Percentiles rank a stretch among this genome's conserved stretches.
Evolutionary conservation across 2,113 vertebrate species (phyloP).

Genomic region (Amblyopsis rosae): DNA sequence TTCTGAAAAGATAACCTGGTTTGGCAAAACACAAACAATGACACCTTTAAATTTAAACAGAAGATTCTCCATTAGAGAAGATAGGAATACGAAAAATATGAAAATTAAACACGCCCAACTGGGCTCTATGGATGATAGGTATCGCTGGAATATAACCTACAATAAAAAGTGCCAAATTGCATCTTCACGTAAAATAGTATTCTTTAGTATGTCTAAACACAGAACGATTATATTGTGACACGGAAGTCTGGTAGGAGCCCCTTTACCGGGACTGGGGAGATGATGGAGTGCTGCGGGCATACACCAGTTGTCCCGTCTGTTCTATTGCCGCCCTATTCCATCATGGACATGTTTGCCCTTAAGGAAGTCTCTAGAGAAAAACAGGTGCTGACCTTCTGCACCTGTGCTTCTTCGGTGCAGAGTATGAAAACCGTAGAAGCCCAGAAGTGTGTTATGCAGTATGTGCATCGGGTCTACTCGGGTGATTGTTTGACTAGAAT

Average conservation of each 20-base stretch:
- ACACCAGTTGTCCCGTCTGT: slow-evolving; percentile 71
- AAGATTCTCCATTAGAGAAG: no score
- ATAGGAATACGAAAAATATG: no score
- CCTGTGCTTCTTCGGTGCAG: slow-evolving; percentile 62
- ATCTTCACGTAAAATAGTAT: neutral
- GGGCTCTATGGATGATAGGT: no score
- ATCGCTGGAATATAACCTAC: no score
- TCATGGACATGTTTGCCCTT: slow-evolving; percentile 69
- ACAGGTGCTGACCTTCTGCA: slow-evolving; percentile 60
- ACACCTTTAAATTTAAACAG: no score
- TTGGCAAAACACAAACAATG: no score
- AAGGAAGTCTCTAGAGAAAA: slow-evolving; percentile 60
- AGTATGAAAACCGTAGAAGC: slow-evolving; percentile 26
- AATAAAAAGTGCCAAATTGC: no score
- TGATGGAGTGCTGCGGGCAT: slow-evolving; percentile 76
- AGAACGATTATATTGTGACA: slow-evolving; percentile 36
- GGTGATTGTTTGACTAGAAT: neutral
- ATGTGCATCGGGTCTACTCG: neutral
- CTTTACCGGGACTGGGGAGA: slow-evolving; percentile 59
- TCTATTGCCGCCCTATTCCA: slow-evolving; percentile 72
- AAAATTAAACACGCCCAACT: no score
- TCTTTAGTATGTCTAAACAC: slow-evolving; percentile 19
- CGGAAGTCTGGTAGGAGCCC: slow-evolving; percentile 50
- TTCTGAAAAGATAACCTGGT: no score
- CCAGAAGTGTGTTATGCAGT: slow-evolving; percentile 17